Evolutionary conservation across 2,113 vertebrate genomes (phyloP).

Genomic region (Oriolus oriolus): DNA sequence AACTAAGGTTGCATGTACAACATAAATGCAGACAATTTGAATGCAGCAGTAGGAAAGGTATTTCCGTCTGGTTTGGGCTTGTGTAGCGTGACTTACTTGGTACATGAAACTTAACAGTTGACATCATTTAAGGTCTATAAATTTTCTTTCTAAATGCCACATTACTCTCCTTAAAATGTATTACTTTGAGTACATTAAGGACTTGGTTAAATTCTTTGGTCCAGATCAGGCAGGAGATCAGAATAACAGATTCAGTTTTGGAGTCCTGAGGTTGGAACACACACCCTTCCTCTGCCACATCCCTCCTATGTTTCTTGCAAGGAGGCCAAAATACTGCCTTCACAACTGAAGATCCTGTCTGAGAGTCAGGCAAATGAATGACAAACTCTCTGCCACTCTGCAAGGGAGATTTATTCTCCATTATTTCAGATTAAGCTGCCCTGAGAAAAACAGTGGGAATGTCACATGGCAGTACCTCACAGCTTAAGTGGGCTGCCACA

Average conservation of each 20-base stretch:
- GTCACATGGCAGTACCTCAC: background rate
- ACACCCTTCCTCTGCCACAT: background rate
- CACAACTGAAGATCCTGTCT: background rate
- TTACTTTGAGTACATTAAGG: background rate
- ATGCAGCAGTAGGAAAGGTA: background rate
- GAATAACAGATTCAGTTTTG: background rate
- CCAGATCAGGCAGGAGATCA: background rate
- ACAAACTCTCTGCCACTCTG: background rate
- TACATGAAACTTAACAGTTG: background rate
- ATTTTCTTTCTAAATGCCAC: background rate
- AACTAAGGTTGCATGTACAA: background rate
- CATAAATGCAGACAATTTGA: background rate
- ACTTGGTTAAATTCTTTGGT: background rate
- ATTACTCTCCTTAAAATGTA: background rate
- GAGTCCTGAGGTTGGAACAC: background rate
- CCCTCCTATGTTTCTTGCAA: background rate
- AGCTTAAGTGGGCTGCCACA: background rate
- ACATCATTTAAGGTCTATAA: background rate
- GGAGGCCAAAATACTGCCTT: background rate
- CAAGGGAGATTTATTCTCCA: background rate
- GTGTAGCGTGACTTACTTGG: accelerated
- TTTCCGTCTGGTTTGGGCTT: background rate
- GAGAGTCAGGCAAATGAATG: background rate
- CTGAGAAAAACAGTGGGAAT: background rate
- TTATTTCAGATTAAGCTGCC: background rate